Evolutionary conservation across 2,888 invertebrate species (phyloP).

Genomic region (Bimastos eiseni): DNA sequence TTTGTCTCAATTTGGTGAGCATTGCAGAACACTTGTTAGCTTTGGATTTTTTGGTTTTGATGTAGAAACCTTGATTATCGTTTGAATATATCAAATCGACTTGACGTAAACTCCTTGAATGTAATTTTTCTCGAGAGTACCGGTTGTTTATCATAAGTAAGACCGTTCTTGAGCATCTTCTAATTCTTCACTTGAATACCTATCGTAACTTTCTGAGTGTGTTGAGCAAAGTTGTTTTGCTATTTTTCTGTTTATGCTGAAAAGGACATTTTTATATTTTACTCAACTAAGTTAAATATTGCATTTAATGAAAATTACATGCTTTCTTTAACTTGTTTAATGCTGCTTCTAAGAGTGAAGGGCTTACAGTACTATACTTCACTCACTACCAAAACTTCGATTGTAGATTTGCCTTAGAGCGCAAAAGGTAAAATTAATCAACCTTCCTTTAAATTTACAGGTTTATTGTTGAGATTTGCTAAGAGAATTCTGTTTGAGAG

Average conservation of each 20-base stretch:
- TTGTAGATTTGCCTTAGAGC: background rate
- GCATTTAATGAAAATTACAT: background rate
- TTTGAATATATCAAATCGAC: background rate
- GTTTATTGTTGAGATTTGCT: too few species aligned
- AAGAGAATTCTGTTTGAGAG: background rate
- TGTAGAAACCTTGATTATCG: background rate
- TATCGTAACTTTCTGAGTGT: background rate
- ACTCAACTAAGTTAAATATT: background rate
- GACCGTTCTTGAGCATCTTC: background rate
- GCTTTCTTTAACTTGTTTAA: background rate
- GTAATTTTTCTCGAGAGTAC: background rate
- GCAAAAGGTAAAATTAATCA: background rate
- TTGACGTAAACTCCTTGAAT: background rate
- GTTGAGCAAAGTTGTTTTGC: background rate
- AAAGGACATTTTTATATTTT: background rate
- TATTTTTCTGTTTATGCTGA: background rate
- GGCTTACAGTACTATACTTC: background rate
- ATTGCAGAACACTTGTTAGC: conserved; percentile 13
- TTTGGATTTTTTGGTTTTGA: background rate
- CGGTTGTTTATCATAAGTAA: background rate
- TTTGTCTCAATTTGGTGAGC: background rate
- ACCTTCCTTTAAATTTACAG: background rate
- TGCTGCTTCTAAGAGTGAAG: background rate
- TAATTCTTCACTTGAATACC: conserved; percentile 4
- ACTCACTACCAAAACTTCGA: background rate